Evolutionary conservation across 2,888 invertebrate genomes (phyloP), one percentile per base, ranked within the genome.

Genomic region (Polyommatus icarus): DNA sequence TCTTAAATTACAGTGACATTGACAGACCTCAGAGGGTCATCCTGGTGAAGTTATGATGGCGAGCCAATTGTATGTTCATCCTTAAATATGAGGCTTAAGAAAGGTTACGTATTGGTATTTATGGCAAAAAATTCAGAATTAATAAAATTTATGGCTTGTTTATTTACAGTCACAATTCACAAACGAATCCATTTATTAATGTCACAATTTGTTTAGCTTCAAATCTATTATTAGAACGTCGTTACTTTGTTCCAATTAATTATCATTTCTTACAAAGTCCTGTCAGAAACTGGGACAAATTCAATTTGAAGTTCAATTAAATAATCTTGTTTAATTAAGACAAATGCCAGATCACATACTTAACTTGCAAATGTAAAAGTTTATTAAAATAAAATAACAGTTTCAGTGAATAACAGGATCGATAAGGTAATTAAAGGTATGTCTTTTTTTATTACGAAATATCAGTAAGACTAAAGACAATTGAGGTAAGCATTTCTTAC

Each of bases 201-300:
- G 67, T 29, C 15, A 67, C 67, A 67, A 67, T 67, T 67, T 67
- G 67, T 67, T 67, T 29, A 61, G 15, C 29, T 67, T 18, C 18
- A 67, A 67, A 67, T 67, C 67, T 67, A 67, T 67, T 67, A 67
- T 32, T 67, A 67, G 15, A 5, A 67, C 29, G 67, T 29, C 67
- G 12, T 67, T 29, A 6, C 32, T 67, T 67, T 67, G 29, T 67
- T 67, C 24, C 4, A 67, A 67, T 67, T 67, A 29, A 67, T 46
- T 15, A 46, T 75, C 24, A 15, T 29, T 20, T 32, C 29, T 54
- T 8, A 29, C n/a, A 29, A 54, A 54, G 50, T 54, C 54, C n/a
- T 29, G 67, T 76, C 76, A 67, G 18, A 67, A 67, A 67, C 32
- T 67, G 67, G 67, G 67, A 67, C 6, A 29, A 67, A 67, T 67